These are phyloP conservation scores for Eupithecia exiguata DNA, from an alignment of 2,888 invertebrate species.

Conservation along the genomic window DNA sequence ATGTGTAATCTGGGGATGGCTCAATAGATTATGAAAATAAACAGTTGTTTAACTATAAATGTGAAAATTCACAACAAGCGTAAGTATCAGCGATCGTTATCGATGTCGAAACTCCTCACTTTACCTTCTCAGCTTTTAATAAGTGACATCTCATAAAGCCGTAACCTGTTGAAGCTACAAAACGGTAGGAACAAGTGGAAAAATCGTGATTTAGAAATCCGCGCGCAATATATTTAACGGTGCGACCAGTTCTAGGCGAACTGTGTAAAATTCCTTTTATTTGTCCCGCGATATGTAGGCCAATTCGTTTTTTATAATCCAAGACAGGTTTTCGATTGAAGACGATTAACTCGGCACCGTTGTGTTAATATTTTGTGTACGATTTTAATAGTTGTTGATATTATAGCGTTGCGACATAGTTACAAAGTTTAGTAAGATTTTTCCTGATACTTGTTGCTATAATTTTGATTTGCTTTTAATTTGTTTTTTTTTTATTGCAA, in stretches of 20 bases:
- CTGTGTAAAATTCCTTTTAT: conserved; percentile 73
- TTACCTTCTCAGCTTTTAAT: not conserved
- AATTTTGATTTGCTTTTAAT: not conserved
- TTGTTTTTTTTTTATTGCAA: not conserved
- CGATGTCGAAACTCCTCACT: conserved; percentile 73
- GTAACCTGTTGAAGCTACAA: conserved; percentile 1
- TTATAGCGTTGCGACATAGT: conserved; percentile 48
- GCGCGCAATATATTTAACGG: conserved; percentile 70
- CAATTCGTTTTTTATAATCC: conserved; percentile 67
- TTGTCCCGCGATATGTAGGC: conserved; percentile 73
- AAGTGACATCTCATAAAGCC: not conserved
- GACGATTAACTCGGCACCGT: conserved; percentile 59
- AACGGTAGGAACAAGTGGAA: conserved; percentile 41
- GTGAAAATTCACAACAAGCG: conserved; percentile 38
- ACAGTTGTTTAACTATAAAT: conserved; percentile 30
- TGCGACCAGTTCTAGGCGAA: conserved; percentile 62
- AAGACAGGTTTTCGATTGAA: conserved; percentile 71
- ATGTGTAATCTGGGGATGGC: conserved; percentile 1
- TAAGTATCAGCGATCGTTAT: conserved; percentile 66
- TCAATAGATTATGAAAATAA: conserved; percentile 19
- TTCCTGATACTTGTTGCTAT: not conserved
- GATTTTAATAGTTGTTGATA: conserved; percentile 61
- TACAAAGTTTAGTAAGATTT: not conserved
- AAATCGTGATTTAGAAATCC: conserved; percentile 50
- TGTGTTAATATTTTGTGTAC: conserved; percentile 60